Conservation (phyloP, 2,888 invertebrate genomes). For the Chrysolina americana region DNA sequence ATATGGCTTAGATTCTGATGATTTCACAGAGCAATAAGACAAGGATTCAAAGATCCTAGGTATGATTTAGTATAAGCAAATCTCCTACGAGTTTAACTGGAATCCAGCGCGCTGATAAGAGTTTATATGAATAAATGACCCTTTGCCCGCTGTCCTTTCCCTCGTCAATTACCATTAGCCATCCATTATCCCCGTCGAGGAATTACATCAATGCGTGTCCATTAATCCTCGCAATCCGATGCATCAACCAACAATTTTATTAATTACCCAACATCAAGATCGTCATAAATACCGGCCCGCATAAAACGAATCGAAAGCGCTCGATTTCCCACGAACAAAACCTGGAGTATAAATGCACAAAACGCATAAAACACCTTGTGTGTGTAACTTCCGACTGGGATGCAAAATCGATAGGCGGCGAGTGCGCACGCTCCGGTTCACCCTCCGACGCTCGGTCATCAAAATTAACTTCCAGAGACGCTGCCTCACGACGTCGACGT, state of each 20-base stretch:
- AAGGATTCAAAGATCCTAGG: no score
- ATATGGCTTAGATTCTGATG: no score
- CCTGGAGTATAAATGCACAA: conserved; percentile 47
- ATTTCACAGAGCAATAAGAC: no score
- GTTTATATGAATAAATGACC: no score
- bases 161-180: conserved; percentile 10
- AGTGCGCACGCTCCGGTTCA: conserved; percentile 46
- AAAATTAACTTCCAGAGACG: conserved; percentile 58
- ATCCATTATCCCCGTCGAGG: background rate
- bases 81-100: no score
- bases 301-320: conserved; percentile 27
- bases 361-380: conserved; percentile 50
- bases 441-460: conserved; percentile 46
- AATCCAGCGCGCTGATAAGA: no score
- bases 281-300: conserved; percentile 24
- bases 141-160: background rate
- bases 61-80: no score
- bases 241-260: conserved; percentile 26
- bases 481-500: conserved; percentile 52
- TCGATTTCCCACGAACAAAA: conserved; percentile 41
- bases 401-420: conserved; percentile 18
- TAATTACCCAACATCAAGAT: conserved; percentile 34
- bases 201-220: conserved; percentile 9
- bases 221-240: conserved; percentile 23
- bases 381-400: conserved; percentile 44